Percentiles rank a stretch among this genome's conserved stretches.
Evolutionary conservation across 2,888 invertebrate genomes (phyloP).

Genomic region (Agrochola litura): DNA sequence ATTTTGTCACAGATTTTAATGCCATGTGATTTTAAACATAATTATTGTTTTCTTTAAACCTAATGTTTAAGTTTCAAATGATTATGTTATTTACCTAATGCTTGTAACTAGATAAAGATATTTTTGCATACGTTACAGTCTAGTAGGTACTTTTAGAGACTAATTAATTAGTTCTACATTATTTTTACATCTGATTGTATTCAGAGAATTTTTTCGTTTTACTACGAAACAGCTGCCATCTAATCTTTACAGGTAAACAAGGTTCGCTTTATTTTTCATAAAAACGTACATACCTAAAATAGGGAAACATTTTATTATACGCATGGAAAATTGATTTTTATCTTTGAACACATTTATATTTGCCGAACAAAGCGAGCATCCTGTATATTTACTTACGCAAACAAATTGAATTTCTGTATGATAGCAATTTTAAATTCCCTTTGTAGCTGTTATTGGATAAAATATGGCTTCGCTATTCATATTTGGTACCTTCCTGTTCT

Average conservation of each 20-base stretch:
- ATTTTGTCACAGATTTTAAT: constrained; percentile 26
- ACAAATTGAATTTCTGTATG: constrained; percentile 68
- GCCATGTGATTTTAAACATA: background rate
- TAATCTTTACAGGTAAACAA: background rate
- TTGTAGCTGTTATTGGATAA: constrained; percentile 58
- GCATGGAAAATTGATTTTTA: constrained; percentile 42
- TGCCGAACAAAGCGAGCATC: constrained; percentile 56
- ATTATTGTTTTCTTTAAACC: background rate
- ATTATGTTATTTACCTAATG: background rate
- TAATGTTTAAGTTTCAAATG: background rate
- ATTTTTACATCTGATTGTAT: background rate
- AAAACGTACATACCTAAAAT: constrained; percentile 3
- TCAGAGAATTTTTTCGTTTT: background rate
- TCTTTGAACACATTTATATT: constrained; percentile 49
- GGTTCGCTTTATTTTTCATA: background rate
- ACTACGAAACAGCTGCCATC: background rate
- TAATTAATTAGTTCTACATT: background rate
- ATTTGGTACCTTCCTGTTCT: constrained; percentile 13
- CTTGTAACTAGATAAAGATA: background rate
- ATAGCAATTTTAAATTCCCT: constrained; percentile 65
- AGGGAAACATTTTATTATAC: background rate
- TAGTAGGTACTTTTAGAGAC: background rate
- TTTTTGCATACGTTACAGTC: background rate
- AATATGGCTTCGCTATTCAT: constrained; percentile 47
- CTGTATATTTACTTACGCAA: constrained; percentile 58